Evolutionary conservation across 2,888 invertebrate species (phyloP).

Genomic region (Bugulina stolonifera): DNA sequence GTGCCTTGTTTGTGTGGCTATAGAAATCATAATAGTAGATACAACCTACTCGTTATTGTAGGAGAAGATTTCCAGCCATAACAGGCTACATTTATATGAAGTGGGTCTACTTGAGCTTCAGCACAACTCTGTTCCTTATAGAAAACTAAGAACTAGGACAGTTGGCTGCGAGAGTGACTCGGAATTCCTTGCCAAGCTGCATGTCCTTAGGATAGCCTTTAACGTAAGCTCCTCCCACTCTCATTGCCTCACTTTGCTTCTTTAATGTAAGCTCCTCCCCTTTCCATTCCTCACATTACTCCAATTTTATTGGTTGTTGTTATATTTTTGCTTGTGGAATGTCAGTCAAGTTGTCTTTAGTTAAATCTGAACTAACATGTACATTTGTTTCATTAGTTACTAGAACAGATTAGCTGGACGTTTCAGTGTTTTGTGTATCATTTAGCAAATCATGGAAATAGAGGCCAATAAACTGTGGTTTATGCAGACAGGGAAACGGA

Average conservation of each 20-base stretch:
- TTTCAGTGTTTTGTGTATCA: constrained; percentile 23
- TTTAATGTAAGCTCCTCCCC: too few relatives aligned
- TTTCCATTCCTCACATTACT: too few relatives aligned
- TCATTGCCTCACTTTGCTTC: too few relatives aligned
- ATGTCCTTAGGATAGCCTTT: constrained; percentile 84
- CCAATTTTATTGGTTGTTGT: too few relatives aligned
- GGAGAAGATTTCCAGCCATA: neutral
- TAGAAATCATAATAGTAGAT: too few relatives aligned
- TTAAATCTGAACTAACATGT: too few relatives aligned
- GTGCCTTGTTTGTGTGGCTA: too few relatives aligned
- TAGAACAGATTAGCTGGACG: too few relatives aligned
- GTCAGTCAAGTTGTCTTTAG: neutral
- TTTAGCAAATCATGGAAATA: constrained; percentile 59
- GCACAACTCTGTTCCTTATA: constrained; percentile 56
- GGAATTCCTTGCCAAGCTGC: constrained; percentile 91
- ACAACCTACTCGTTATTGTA: neutral
- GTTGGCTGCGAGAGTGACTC: constrained; percentile 82
- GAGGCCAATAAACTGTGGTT: constrained; percentile 73
- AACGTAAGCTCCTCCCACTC: constrained; percentile 53
- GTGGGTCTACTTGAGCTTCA: constrained; percentile 76
- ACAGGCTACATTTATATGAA: constrained; percentile 71
- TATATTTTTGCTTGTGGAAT: too few relatives aligned
- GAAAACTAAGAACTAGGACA: constrained; percentile 67
- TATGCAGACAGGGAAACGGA: constrained; percentile 77
- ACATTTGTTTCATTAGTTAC: too few relatives aligned